Percentiles rank a stretch among this genome's conserved stretches.
These are phyloP conservation scores for Aphelenchoides bicaudatus DNA, from an alignment of 2,888 invertebrate species.

Conservation along the genomic window DNA sequence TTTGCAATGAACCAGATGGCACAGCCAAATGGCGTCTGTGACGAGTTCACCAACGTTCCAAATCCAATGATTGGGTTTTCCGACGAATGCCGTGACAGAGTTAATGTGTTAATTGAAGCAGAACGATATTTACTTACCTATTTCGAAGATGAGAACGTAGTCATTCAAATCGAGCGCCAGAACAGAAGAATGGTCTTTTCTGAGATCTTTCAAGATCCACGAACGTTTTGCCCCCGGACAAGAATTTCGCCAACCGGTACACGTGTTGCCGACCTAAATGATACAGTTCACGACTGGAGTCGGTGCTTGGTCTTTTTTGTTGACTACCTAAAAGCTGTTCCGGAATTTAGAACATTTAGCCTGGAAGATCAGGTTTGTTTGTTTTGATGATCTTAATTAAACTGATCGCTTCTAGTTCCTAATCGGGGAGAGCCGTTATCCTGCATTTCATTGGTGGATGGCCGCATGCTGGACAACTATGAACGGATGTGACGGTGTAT, in stretches of 20 bases:
- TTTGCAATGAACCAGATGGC: too few relatives aligned
- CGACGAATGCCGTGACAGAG: conserved; percentile 1
- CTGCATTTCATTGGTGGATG: conserved; percentile 54
- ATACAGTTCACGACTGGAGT: conserved; percentile 51
- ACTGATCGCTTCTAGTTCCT: conserved; percentile 36
- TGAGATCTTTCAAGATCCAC: conserved; percentile 13
- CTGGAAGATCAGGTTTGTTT: conserved; percentile 30
- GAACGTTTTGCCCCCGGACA: neutral
- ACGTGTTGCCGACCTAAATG: conserved; percentile 40
- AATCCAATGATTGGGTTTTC: conserved; percentile 1
- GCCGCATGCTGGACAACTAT: conserved; percentile 47
- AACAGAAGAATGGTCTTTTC: neutral
- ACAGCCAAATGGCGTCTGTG: too few relatives aligned
- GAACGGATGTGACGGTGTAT: conserved; percentile 43
- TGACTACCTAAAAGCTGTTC: conserved; percentile 48
- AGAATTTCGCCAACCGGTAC: conserved; percentile 40
- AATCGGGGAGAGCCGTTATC: conserved; percentile 48
- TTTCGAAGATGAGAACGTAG: neutral
- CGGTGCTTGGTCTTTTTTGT: conserved; percentile 47
- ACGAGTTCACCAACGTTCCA: too few relatives aligned
- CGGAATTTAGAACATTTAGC: conserved; percentile 42
- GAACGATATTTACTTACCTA: neutral
- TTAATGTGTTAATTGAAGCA: conserved; percentile 1
- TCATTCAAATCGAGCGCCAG: neutral
- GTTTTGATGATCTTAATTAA: conserved; percentile 1